These are phyloP conservation scores for Pachypeltis micranthus DNA, from an alignment of 1,140 invertebrate genomes.

Conservation along the genomic window DNA sequence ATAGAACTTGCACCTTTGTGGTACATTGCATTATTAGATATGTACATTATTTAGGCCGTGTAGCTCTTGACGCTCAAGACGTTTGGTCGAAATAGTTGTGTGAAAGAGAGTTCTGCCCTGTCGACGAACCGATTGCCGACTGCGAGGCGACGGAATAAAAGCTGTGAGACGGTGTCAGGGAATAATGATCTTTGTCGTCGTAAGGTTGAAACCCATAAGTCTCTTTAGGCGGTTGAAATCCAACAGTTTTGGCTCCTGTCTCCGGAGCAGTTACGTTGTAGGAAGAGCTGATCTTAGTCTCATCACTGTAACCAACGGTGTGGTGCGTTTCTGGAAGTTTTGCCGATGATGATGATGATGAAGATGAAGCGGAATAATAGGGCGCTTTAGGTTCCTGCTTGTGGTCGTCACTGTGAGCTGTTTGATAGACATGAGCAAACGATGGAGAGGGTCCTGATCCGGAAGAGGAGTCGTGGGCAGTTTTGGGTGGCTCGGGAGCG, in stretches of 20 bases:
- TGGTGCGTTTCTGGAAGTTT: background rate
- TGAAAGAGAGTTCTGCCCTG: constrained; percentile 5
- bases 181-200: constrained; percentile 5
- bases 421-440: constrained; percentile 4
- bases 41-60: no score
- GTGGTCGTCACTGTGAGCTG: background rate
- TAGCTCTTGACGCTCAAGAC: no score
- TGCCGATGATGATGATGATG: no score
- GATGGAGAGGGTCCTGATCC: background rate
- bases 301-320: background rate
- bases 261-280: background rate
- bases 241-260: background rate
- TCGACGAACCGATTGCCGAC: background rate
- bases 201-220: constrained; percentile 10
- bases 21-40: no score
- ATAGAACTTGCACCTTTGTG: no score
- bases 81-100: constrained; percentile 10
- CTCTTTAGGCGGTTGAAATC: constrained; percentile 7
- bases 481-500: constrained; percentile 4
- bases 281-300: background rate
- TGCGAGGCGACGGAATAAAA: background rate
- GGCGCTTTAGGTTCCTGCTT: constrained; percentile 11
- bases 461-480: background rate
- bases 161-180: background rate
- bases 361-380: background rate